Evolutionary conservation across 2,888 invertebrate species (phyloP), one percentile per base, ranked within the genome.

Genomic region (Morinoia aosen): DNA sequence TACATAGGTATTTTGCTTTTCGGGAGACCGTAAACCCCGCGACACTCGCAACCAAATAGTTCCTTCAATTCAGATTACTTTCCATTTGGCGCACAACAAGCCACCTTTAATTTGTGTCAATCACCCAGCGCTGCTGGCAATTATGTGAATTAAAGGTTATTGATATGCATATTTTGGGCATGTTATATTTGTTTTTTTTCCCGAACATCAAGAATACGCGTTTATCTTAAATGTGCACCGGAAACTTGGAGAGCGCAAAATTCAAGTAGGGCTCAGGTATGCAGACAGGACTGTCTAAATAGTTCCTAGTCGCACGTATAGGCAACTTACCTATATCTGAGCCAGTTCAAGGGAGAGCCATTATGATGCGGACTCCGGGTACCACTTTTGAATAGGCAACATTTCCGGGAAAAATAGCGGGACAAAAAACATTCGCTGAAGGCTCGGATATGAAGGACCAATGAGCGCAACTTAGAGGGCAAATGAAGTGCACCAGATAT

Each of bases 391-490:
- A 90, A 90, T 19, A 90, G 48, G 90, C 90, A 39, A 40, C 90
- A 90, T 90, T 48, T 48, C 90, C 90, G 19, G 48, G 16, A 33
- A 16, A 90, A 90, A 48, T 40, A 90, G 19, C 48, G 40, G 19
- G 39, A 58, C 93, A 93, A 93, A 93, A 93, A 93, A 33, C 93
- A 93, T 93, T 93, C 93, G 48, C 48, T 93, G 93, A 93, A 93
- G 93, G 93, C 93, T 93, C 57, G 93, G 93, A 93, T 93, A 93
- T 93, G 93, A 93, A 93, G 93, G 93, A 57, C 93, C 93, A 93
- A 93, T 93, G 93, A 93, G 93, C 93, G 93, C 93, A 93, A 93
- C 93, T 93, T 93, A 93, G 93, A 93, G 93, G 93, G 93, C 93
- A 93, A 93, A 93, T 93, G 93, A 93, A 93, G 93, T 93, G 93